A percentile compares a stretch with the other conserved stretches of the same genome.
phyloP scores from a whole-genome alignment of 2,888 invertebrate species.

The Gnatocerus cornutus region DNA sequence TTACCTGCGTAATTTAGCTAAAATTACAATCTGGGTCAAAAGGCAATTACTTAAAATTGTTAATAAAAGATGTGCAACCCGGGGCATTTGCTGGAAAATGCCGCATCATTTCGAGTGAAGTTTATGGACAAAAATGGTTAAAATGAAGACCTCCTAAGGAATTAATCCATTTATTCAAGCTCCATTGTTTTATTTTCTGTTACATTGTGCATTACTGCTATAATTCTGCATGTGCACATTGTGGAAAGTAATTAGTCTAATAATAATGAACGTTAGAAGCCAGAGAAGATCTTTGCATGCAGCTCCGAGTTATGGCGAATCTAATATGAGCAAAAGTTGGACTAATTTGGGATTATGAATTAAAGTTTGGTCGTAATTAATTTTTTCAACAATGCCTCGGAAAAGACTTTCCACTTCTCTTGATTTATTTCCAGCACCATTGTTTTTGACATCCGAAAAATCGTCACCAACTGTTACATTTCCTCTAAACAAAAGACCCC shows the following conservation, averaged over 20 bases:
- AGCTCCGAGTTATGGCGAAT: constrained; percentile 14
- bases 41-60: constrained; percentile 13
- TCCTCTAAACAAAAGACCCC: neutral
- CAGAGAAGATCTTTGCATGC: constrained; percentile 4
- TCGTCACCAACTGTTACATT: too few relatives aligned
- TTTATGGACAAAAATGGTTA: too few relatives aligned
- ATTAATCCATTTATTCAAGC: constrained; percentile 12
- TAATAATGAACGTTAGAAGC: constrained; percentile 20
- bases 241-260: constrained; percentile 25
- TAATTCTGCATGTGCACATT: constrained; percentile 30
- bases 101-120: neutral
- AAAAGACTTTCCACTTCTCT: neutral
- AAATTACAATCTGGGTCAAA: constrained; percentile 1
- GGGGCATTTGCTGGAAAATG: neutral
- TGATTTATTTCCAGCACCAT: neutral
- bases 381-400: too few relatives aligned
- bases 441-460: too few relatives aligned
- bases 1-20: neutral
- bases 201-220: neutral
- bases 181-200: neutral
- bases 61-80: constrained; percentile 9
- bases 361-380: neutral
- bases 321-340: constrained; percentile 3
- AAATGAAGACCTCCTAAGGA: neutral
- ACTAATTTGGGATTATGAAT: constrained; percentile 1